Conservation (phyloP, 2,888 invertebrate genomes). For the Neuroscelio doddi region DNA sequence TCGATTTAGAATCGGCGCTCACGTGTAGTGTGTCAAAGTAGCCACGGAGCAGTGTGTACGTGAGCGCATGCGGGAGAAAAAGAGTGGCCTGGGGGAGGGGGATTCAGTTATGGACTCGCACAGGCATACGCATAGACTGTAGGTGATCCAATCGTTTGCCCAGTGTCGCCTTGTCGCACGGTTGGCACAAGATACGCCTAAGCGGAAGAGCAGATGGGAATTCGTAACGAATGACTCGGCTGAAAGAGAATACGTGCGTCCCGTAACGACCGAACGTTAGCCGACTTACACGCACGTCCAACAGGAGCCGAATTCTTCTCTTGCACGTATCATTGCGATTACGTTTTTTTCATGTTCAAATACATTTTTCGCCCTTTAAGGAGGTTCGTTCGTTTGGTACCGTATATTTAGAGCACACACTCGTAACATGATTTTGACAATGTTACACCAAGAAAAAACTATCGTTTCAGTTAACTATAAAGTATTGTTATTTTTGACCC, state of each 20-base stretch:
- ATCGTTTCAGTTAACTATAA: too few species aligned
- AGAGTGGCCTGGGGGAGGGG: constrained; percentile 6
- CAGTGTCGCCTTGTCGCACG: constrained; percentile 11
- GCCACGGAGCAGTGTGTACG: constrained; percentile 24
- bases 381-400: too few species aligned
- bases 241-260: not conserved
- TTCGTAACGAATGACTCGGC: constrained; percentile 62
- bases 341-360: too few species aligned
- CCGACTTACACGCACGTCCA: constrained; percentile 45
- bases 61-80: constrained; percentile 3
- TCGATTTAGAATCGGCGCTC: constrained; percentile 49
- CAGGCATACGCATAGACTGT: not conserved
- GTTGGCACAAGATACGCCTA: constrained; percentile 56
- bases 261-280: constrained; percentile 19
- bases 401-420: too few species aligned
- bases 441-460: too few species aligned
- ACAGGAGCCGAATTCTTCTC: not conserved
- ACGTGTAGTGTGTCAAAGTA: constrained; percentile 52
- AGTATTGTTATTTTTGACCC: too few species aligned
- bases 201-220: constrained; percentile 60
- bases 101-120: constrained; percentile 2
- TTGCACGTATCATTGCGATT: too few species aligned
- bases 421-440: too few species aligned
- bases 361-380: too few species aligned
- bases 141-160: constrained; percentile 6